Base-by-base conservation (phyloP, 2,888 invertebrate genomes). In the Plagodis dolabraria region DNA sequence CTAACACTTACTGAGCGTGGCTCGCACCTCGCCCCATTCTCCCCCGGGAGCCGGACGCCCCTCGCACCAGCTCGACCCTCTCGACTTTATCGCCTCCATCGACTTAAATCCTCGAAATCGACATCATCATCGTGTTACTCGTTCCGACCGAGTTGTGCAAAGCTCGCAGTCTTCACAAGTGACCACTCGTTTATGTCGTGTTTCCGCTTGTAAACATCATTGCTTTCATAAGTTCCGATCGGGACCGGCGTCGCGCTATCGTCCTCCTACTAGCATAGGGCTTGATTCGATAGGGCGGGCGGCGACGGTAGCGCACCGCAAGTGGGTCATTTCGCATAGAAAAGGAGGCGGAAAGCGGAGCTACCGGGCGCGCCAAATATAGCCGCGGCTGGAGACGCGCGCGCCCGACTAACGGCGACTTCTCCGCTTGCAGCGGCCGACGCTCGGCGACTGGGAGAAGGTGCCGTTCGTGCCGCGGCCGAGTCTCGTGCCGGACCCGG, bases 381-480 rank as follows among this genome's bases (percentile, higher is more conserved):
- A 93, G 93, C 85, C 92, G 85, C 88, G 89, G 85, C 92, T 92
- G 92, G 92, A 88, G 86, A 75, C 83, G 82, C 85, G 83, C 80
- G 76, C 86, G 89, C 80, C 83, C 87, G 87, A 87, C 85, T 92
- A 93, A 92, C 88, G 90, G 88, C 86, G 87, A 89, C 80, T 92
- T 93, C 83, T 92, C 85, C 88, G 88, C 92, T 95, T 95, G 92
- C 95, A 96, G 96, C 95, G 94, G 92, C 94, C 94, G 86, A 91
- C 93, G 76, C 92, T 94, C 87, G 95, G 97, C 81, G 96, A 97
- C 80, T 97, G 97, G 97, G 96, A 97, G 92, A 96, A 96, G 94
- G 96, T 96, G 89, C 97, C 97, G 79, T 96, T 94, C 91, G 97
- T 97, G 79, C 96, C 97, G 74, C 94, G 97, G 73, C 97, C 97